Evolutionary conservation across 2,113 vertebrate species (phyloP).

Genomic region (Apteryx mantelli): DNA sequence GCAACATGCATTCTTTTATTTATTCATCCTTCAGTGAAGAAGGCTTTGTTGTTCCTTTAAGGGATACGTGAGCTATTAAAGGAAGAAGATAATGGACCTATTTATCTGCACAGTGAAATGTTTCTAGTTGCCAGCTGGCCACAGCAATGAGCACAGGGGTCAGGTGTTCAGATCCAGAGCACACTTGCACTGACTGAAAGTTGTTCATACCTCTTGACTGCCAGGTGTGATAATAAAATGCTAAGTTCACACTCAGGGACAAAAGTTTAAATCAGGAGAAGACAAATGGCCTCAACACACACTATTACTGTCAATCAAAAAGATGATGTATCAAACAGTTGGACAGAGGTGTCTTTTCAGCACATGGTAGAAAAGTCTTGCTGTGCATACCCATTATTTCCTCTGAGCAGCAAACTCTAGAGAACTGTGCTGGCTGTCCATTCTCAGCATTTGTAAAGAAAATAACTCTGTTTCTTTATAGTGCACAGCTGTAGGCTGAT

Average conservation of each 20-base stretch:
- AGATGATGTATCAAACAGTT: accelerated
- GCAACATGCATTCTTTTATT: not conserved
- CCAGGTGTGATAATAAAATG: not conserved
- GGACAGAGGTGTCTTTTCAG: not conserved
- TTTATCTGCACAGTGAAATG: not conserved
- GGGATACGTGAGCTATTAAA: not conserved
- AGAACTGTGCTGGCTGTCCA: not conserved
- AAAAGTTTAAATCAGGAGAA: not conserved
- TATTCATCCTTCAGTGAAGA: not conserved
- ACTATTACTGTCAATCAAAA: not conserved
- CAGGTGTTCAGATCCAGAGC: not conserved
- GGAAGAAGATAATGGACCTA: not conserved
- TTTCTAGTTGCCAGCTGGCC: not conserved
- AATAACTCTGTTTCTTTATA: not conserved
- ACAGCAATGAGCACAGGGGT: not conserved
- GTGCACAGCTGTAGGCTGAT: not conserved
- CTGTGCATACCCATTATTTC: not conserved
- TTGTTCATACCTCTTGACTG: accelerated
- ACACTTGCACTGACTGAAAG: not conserved
- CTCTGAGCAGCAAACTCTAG: not conserved
- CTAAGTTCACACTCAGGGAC: not conserved
- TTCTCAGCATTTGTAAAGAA: not conserved
- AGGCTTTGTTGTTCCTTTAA: not conserved
- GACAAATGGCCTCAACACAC: not conserved
- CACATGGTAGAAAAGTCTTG: not conserved